A percentile compares a stretch with the other conserved stretches of the same genome.
Conservation (phyloP, 1,140 invertebrate genomes). For the Drosophila tsacasi region DNA sequence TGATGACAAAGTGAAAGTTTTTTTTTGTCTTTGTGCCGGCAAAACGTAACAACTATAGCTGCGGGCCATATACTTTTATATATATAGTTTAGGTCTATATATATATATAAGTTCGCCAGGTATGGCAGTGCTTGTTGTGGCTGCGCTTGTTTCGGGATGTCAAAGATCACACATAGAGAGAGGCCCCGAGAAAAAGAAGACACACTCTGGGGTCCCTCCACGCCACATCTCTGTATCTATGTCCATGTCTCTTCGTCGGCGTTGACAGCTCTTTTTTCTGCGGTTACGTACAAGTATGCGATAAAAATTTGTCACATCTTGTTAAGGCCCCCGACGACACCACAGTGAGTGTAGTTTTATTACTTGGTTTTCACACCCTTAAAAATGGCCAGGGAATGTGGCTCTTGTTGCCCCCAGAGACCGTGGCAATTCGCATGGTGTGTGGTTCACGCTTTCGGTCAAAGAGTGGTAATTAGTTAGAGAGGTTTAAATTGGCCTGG, state of each 20-base stretch:
- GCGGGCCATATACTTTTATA: conserved; percentile 62
- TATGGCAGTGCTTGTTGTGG: conserved; percentile 26
- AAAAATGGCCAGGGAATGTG: conserved; percentile 29
- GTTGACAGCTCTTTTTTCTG: conserved; percentile 57
- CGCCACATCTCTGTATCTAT: background rate
- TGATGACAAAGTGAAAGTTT: conserved; percentile 82
- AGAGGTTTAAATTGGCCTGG: background rate
- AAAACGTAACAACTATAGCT: conserved; percentile 81
- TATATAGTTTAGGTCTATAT: conserved; percentile 45
- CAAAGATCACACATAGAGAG: conserved; percentile 61
- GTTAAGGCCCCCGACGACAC: conserved; percentile 32
- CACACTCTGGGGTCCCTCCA: conserved; percentile 23
- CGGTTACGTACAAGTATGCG: conserved; percentile 46
- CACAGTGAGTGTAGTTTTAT: conserved; percentile 36
- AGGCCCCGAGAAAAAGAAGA: conserved; percentile 35
- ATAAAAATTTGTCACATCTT: conserved; percentile 80
- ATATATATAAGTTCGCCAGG: conserved; percentile 20
- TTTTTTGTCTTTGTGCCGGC: conserved; percentile 64
- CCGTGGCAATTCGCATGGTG: background rate
- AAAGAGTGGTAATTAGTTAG: background rate
- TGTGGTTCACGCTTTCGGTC: conserved; percentile 4
- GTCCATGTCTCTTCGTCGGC: conserved; percentile 6
- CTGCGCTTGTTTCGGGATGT: conserved; percentile 50
- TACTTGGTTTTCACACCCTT: conserved; percentile 42
- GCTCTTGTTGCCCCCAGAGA: conserved; percentile 11